Evolutionary conservation across 2,797 vertebrate species (phyloP).

Genomic region (Gephyroberyx darwinii): DNA sequence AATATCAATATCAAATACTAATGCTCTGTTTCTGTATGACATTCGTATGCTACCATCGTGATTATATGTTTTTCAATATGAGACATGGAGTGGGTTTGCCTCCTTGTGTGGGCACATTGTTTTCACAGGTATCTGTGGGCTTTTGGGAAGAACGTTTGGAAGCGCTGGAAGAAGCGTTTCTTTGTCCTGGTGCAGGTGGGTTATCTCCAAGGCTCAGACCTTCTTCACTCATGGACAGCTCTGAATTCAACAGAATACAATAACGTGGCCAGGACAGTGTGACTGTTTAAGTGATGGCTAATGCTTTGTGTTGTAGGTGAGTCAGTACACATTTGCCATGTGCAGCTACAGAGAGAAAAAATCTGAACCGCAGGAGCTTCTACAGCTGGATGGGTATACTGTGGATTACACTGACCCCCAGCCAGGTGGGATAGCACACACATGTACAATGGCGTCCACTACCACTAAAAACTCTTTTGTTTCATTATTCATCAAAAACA

Average conservation of each 20-base stretch:
- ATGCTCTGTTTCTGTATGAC: constrained; percentile 1
- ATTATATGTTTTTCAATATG: background rate
- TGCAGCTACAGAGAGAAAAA: constrained; percentile 99
- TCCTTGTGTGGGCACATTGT: constrained; percentile 35
- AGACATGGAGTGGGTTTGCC: constrained; percentile 24
- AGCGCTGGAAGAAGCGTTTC: constrained; percentile 99
- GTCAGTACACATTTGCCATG: constrained; percentile 99
- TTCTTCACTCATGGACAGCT: too few species aligned
- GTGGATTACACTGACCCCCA: constrained; percentile 99
- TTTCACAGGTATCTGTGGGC: constrained; percentile 95
- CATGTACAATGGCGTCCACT: background rate
- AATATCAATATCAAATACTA: constrained; percentile 3
- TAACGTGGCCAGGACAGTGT: background rate
- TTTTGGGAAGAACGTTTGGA: constrained; percentile 99
- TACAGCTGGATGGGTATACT: constrained; percentile 97
- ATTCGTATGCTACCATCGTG: background rate
- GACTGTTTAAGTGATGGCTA: constrained; percentile 28
- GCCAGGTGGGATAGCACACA: constrained; percentile 84
- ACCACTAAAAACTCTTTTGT: too few species aligned
- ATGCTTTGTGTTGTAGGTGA: constrained; percentile 86
- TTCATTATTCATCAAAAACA: too few species aligned
- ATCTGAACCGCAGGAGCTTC: constrained; percentile 96
- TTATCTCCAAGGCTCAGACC: background rate
- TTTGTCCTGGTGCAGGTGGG: constrained; percentile 97
- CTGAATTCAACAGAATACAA: background rate